These are phyloP conservation scores for Prochilodus magdalenae DNA, from an alignment of 2,113 vertebrate species.

Conservation along the genomic window DNA sequence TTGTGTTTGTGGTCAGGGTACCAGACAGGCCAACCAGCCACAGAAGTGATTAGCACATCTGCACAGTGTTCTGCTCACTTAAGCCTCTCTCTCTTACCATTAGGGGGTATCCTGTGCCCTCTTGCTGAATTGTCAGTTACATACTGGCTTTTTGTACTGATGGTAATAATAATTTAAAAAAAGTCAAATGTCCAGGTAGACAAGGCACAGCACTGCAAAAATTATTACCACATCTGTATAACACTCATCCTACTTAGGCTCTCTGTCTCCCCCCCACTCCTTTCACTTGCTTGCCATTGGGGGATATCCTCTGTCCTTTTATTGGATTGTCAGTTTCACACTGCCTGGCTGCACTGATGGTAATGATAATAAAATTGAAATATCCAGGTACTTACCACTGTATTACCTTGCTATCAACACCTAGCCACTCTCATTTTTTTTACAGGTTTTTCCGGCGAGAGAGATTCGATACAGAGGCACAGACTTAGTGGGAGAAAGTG, in stretches of 20 bases:
- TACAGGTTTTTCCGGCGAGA: constrained; percentile 64
- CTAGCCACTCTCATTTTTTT: constrained; percentile 61
- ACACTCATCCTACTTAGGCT: constrained; percentile 30
- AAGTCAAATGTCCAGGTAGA: background rate
- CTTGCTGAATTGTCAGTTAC: constrained; percentile 80
- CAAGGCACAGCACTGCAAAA: background rate
- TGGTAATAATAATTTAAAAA: background rate
- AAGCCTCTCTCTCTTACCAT: constrained; percentile 24
- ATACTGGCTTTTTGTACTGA: constrained; percentile 65
- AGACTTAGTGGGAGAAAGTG: constrained; percentile 22
- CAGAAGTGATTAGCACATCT: constrained; percentile 61
- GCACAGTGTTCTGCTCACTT: constrained; percentile 51
- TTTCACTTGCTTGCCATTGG: constrained; percentile 47
- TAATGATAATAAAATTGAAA: constrained; percentile 82
- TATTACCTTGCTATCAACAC: constrained; percentile 78
- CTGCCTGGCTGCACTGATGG: constrained; percentile 68
- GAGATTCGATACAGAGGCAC: constrained; percentile 64
- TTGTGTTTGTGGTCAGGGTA: constrained; percentile 39
- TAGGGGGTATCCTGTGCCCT: constrained; percentile 70
- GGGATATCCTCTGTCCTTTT: constrained; percentile 74
- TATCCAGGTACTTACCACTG: constrained; percentile 79
- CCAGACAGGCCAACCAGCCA: constrained; percentile 41
- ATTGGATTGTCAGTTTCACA: constrained; percentile 78
- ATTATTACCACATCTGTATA: constrained; percentile 17
- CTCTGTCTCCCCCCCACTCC: constrained; percentile 13